Base-by-base conservation (phyloP, 1,140 invertebrate species). In the Scaptomyza montana region DNA sequence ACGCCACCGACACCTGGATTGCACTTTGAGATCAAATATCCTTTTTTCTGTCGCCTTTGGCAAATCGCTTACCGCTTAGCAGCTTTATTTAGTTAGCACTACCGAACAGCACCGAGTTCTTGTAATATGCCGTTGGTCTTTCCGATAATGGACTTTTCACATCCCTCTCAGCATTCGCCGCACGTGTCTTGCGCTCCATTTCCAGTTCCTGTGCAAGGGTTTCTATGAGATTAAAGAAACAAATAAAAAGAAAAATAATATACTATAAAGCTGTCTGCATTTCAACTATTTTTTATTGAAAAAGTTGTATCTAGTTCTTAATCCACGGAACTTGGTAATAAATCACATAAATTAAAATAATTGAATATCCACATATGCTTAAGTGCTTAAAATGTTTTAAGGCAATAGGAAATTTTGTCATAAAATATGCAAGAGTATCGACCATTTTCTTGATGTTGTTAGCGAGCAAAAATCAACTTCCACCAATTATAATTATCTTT, bases 81-180 rank as follows among this genome's bases (percentile, higher is more conserved):
- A 12, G 28, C 33, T 95, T 30, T 30, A 36, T 36, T 36, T 96
- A 97, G 93, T 96, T 97, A 86, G 96, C 96, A 80, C 95, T 96
- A 73, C 95, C 96, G 91, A 97, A 97, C 53, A 97, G 93, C 67
- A 97, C 96, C 10, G 96, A 96, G 92, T 96, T 97, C 92, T 97
- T 97, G 93, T 97, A 97, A 92, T 97, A 97, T 72, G 95, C 94
- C 78, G 94, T 93, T 39, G 94, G 81, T 80, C 95, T 93, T 84
- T 97, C 96, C 92, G 96, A 96, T 72, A 97, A 93, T 30, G 96
- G 96, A 89, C 96, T 96, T 92, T 97, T 97, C 41, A 97, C 96
- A 89, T 97, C 96, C 74, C 95, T 94, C 89, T 97, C 96, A 46
- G 95, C 94, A 77, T 93, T 93, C 72, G 96, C 96, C 84, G 96